phyloP scores from a whole-genome alignment of 2,113 vertebrate species.

The Nerophis lumbriciformis region DNA sequence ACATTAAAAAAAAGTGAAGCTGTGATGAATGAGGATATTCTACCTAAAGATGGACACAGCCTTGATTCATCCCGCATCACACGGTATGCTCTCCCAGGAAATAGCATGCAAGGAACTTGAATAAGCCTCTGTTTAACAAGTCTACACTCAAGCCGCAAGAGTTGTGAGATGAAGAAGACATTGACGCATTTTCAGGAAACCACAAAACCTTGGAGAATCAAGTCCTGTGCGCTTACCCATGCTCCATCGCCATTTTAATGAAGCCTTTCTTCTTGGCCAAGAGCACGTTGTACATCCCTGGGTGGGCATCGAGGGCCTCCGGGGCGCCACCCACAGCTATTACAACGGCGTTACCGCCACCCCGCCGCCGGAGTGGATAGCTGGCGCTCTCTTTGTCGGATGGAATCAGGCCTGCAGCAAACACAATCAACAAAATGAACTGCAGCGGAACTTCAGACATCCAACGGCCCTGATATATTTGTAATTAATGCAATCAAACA shows the following conservation, averaged over 20 bases:
- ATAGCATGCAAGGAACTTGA: constrained; percentile 16
- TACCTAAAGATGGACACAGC: too few species aligned
- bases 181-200: background rate
- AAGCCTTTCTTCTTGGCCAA: constrained; percentile 88
- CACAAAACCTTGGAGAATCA: constrained; percentile 8
- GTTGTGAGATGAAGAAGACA: constrained; percentile 1
- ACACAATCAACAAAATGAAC: background rate
- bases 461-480: too few species aligned
- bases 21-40: too few species aligned
- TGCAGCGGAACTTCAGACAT: too few species aligned
- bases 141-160: constrained; percentile 1
- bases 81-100: constrained; percentile 23
- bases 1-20: too few species aligned
- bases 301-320: constrained; percentile 84
- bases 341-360: constrained; percentile 73
- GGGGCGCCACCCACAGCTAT: constrained; percentile 82
- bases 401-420: constrained; percentile 77
- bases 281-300: constrained; percentile 77
- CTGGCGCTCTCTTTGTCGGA: constrained; percentile 80
- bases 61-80: background rate
- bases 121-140: constrained; percentile 34
- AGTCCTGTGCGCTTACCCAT: constrained; percentile 72
- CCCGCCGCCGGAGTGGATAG: constrained; percentile 63
- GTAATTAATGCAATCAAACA: too few species aligned
- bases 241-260: constrained; percentile 80